Evolutionary conservation across 2,888 invertebrate species (phyloP), one percentile per base, ranked within the genome.

Genomic region (Sinotaia quadrata): DNA sequence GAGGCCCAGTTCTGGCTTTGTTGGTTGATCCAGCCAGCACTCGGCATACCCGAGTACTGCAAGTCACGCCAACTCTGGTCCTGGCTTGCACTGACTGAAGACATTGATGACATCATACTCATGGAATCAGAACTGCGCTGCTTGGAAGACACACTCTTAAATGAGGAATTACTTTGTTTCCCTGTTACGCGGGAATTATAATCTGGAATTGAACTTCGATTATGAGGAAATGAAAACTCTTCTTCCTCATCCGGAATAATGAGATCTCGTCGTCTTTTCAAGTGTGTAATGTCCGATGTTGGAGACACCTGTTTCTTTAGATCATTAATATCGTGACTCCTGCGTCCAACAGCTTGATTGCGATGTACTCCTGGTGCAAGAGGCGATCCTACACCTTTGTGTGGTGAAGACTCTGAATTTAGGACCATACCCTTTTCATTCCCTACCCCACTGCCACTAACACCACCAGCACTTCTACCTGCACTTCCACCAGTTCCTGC

Each of bases 241-340:
- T 79, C 80, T 21, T 81, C 84, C 21, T 82, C 81, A 49, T 84
- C 84, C 8, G 81, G 81, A 21, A 80, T 60, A 31, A 84, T 80
- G 5, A 84, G 62, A 52, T 81, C 81, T 58, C 72, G 54, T 1
- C 75, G 56, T 44, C 73, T 21, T 49, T 63, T 73, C 58, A 56
- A 36, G 33, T 27, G 41, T 21, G 41, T 51, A 29, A 51, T 41
- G 51, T 65, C 65, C 4, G 65, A 65, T 18, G 65, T 21, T 21
- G 65, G 65, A 4, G 56, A 65, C 56, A 56, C 15, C 57, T 58
- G 29, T n/a, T 29, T 59, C 44, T 33, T 68, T 51, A 33, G 58
- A 37, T 67, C 51, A 31, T 4, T 37, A 5, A 1, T 29, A 15
- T 51, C 36, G 5, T 33, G 29, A 21, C 15, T 36, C 29, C 44